phyloP scores from a whole-genome alignment of 2,113 vertebrate genomes.

The Elaphurus davidianus region DNA sequence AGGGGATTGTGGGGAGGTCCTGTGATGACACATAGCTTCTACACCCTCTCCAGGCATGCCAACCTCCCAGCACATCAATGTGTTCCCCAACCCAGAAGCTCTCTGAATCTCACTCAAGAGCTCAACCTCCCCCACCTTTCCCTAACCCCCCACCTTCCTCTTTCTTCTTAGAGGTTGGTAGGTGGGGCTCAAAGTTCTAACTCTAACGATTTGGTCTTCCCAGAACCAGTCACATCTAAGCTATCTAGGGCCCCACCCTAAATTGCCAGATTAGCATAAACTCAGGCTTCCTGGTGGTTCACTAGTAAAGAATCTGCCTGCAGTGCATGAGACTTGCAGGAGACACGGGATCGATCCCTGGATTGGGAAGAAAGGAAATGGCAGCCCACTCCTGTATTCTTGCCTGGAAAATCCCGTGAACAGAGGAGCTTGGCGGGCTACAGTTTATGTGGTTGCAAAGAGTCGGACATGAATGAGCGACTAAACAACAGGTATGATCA shows the following conservation, averaged over 20 bases:
- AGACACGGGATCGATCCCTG: not conserved
- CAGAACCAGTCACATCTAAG: not conserved
- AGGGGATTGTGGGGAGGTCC: not conserved
- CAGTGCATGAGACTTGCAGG: not conserved
- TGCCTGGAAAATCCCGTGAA: not conserved
- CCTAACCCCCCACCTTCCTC: too few species aligned
- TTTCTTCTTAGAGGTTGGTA: not conserved
- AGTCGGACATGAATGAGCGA: not conserved
- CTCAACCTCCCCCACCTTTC: not conserved
- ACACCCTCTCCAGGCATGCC: not conserved
- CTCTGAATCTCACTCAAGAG: not conserved
- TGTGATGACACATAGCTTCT: not conserved
- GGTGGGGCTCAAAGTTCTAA: not conserved
- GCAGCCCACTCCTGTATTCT: not conserved
- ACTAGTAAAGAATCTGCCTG: not conserved
- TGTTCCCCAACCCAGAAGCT: not conserved
- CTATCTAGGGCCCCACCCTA: not conserved
- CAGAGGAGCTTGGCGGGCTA: not conserved
- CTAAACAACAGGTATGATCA: not conserved
- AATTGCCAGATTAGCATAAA: not conserved
- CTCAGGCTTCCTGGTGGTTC: not conserved
- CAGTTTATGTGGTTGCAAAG: not conserved
- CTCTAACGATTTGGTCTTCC: not conserved
- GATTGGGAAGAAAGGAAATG: not conserved
- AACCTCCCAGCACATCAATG: not conserved